Evolutionary conservation across 2,888 invertebrate species (phyloP).

Genomic region (Apamea crenata): DNA sequence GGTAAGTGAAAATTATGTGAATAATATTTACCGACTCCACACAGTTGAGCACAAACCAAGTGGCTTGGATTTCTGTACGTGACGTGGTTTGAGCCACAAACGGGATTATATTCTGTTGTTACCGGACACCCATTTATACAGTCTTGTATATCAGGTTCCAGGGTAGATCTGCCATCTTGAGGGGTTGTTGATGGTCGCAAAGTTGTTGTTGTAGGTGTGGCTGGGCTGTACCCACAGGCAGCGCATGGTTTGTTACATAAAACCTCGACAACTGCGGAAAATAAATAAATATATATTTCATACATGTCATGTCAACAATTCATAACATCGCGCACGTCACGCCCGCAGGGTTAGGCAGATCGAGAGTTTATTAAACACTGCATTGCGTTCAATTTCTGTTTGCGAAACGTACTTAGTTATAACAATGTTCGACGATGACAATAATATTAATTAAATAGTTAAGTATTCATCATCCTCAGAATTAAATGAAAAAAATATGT

Average conservation of each 20-base stretch:
- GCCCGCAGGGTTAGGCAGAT: not conserved
- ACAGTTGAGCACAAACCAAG: constrained; percentile 80
- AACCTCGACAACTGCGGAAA: constrained; percentile 51
- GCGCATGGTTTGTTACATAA: constrained; percentile 57
- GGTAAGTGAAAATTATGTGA: not conserved
- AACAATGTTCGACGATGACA: not conserved
- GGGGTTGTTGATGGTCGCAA: constrained; percentile 2
- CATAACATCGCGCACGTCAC: not conserved
- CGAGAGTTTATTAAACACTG: not conserved
- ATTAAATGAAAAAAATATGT: not conserved
- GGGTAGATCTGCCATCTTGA: constrained; percentile 11
- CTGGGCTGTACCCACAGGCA: constrained; percentile 37
- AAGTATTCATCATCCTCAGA: not conserved
- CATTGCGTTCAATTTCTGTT: not conserved
- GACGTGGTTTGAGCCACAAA: constrained; percentile 83
- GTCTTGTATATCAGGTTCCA: constrained; percentile 15
- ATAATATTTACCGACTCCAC: constrained; percentile 79
- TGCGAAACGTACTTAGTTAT: not conserved
- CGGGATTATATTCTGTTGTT: constrained; percentile 83
- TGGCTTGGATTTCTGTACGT: constrained; percentile 82
- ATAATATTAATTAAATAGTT: not conserved
- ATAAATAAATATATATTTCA: constrained; percentile 1
- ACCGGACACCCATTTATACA: constrained; percentile 73
- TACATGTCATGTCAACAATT: not conserved
- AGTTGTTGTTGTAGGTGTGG: constrained; percentile 28